These are phyloP conservation scores for Pyrrhosoma nymphula DNA, from an alignment of 2,888 invertebrate species.

Conservation along the genomic window DNA sequence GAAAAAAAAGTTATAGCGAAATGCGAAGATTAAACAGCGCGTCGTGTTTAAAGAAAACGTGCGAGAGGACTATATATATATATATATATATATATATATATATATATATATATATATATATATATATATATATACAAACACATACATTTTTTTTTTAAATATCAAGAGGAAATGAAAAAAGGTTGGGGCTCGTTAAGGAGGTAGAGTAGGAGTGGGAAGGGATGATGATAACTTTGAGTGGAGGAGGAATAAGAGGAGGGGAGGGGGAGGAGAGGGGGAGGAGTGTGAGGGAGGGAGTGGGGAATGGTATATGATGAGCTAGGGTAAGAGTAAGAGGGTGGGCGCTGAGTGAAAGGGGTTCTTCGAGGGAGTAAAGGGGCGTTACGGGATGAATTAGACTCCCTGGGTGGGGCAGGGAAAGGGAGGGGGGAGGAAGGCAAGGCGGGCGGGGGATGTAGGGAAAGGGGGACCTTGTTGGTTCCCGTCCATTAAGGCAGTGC, in stretches of 20 bases:
- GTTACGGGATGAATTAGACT: constrained; percentile 45
- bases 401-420: background rate
- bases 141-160: background rate
- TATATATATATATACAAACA: too few relatives aligned
- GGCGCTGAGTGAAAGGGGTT: background rate
- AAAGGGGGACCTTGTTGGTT: constrained; percentile 32
- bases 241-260: background rate
- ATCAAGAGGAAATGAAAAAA: background rate
- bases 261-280: background rate
- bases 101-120: background rate
- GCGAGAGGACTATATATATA: background rate
- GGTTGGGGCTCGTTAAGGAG: background rate
- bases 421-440: background rate
- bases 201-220: background rate
- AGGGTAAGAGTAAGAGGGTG: background rate
- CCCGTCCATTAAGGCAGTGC: constrained; percentile 56
- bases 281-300: background rate
- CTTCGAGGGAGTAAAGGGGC: background rate
- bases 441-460: background rate
- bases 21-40: background rate
- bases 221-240: background rate
- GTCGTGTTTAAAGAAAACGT: background rate
- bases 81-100: background rate
- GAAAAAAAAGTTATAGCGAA: background rate
- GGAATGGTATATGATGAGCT: background rate